Conservation (phyloP, 2,888 invertebrate species). For the Rhagonycha fulva region DNA sequence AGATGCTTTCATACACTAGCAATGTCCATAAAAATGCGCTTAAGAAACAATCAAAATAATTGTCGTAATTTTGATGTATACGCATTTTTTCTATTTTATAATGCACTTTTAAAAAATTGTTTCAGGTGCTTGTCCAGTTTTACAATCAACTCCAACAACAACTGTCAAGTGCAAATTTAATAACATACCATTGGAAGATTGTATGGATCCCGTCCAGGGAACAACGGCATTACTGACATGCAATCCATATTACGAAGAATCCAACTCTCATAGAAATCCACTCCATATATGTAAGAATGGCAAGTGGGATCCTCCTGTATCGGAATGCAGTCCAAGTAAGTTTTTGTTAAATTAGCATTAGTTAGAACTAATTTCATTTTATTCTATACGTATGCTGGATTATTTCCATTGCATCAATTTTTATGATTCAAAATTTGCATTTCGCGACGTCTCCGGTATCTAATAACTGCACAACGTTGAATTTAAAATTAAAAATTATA, state of each 20-base stretch:
- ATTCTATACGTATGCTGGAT: no score
- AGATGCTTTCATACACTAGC: no score
- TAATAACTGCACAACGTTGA: no score
- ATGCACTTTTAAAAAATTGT: no score
- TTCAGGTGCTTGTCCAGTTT: neutral
- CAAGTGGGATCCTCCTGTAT: neutral
- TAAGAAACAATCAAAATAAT: no score
- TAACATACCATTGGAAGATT: neutral
- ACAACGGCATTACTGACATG: neutral
- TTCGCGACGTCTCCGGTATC: no score
- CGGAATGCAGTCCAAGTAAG: neutral
- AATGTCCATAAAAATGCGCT: no score
- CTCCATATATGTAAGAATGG: neutral
- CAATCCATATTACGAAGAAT: neutral
- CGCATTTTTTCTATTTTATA: no score
- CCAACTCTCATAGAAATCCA: neutral
- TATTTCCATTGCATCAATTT: no score
- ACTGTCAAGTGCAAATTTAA: neutral
- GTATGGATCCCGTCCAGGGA: neutral
- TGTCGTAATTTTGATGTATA: no score
- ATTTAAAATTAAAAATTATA: no score
- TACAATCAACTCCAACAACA: neutral
- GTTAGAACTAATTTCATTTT: no score
- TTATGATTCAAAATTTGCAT: neutral
- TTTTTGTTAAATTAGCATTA: neutral